Conservation (phyloP, 2,797 vertebrate species). For the Dermochelys coriacea region DNA sequence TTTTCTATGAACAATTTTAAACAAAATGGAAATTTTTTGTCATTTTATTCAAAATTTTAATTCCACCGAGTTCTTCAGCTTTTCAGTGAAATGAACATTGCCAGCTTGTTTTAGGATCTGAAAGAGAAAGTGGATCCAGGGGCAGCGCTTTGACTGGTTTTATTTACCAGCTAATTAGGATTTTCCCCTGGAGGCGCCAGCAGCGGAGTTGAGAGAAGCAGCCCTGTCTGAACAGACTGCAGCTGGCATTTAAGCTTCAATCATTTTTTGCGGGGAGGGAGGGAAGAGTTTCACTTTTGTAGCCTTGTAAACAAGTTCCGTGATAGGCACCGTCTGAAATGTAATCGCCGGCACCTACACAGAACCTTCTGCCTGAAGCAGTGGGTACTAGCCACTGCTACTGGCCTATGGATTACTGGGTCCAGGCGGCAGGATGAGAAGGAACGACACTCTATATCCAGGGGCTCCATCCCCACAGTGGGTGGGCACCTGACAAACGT, state of each 20-base stretch:
- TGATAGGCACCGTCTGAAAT: neutral
- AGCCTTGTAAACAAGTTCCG: neutral
- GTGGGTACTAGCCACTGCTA: neutral
- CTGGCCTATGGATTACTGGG: neutral
- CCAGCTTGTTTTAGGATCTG: neutral
- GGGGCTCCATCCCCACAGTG: no score
- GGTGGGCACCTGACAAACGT: no score
- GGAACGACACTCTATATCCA: no score
- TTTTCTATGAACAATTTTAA: neutral
- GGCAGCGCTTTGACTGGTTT: neutral
- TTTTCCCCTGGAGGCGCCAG: neutral
- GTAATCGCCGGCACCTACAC: neutral
- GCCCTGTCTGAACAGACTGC: neutral
- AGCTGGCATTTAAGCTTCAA: neutral
- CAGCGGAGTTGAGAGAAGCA: neutral
- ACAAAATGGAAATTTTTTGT: neutral
- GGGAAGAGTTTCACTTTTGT: neutral
- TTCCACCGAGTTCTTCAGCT: neutral
- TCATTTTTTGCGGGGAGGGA: neutral
- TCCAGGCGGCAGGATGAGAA: neutral
- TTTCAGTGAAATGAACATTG: neutral
- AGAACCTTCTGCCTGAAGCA: neutral
- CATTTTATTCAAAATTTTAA: neutral
- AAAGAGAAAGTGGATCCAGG: neutral
- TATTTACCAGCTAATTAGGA: neutral